phyloP scores from a whole-genome alignment of 2,797 vertebrate species.

The Spondyliosoma cantharus region DNA sequence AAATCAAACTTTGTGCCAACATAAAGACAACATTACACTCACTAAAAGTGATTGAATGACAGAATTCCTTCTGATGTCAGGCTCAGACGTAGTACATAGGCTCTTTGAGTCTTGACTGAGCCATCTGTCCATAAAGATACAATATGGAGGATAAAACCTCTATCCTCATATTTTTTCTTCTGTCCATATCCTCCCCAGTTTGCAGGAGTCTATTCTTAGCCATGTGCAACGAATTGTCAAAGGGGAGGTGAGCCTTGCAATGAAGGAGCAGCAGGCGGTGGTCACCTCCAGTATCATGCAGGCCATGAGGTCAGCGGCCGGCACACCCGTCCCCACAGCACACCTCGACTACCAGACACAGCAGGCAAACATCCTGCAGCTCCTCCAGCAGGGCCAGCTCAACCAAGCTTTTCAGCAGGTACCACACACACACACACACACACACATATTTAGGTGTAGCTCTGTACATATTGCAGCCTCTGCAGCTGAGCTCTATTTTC shows the following conservation, averaged over 20 bases:
- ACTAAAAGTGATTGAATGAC: not conserved
- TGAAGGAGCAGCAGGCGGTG: constrained; percentile 97
- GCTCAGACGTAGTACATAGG: not conserved
- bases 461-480: not conserved
- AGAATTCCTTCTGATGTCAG: not conserved
- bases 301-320: constrained; percentile 96
- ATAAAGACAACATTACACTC: not conserved
- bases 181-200: constrained; percentile 75
- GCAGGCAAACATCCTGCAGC: constrained; percentile 94
- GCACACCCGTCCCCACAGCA: constrained; percentile 93
- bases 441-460: not conserved
- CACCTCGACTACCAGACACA: constrained; percentile 97
- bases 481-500: constrained; percentile 6
- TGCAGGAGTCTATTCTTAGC: constrained; percentile 95
- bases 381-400: constrained; percentile 97
- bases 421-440: constrained; percentile 26
- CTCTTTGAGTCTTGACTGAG: not conserved
- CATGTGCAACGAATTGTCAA: constrained; percentile 97
- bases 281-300: constrained; percentile 99
- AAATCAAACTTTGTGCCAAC: not conserved
- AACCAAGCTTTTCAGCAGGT: constrained; percentile 99
- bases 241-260: constrained; percentile 94
- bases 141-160: not conserved
- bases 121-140: not conserved
- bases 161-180: constrained; percentile 11